A percentile compares a stretch with the other conserved stretches of the same genome.
phyloP scores from a whole-genome alignment of 2,888 invertebrate species.

The Pterostichus niger region DNA sequence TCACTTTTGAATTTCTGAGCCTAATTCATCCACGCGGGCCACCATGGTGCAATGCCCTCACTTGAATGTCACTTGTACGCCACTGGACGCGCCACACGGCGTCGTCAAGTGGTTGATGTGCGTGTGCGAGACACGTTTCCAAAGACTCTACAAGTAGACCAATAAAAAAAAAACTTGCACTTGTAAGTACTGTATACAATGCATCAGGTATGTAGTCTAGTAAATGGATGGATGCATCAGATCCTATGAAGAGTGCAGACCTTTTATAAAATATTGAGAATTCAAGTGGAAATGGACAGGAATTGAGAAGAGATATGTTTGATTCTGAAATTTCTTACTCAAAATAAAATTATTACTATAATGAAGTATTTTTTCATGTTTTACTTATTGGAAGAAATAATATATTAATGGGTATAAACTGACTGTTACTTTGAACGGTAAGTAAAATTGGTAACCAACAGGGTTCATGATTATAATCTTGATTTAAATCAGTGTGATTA shows the following conservation, averaged over 20 bases:
- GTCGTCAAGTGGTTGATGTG: slow-evolving; percentile 3
- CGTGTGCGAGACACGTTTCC: slow-evolving; percentile 2
- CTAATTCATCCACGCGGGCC: no score
- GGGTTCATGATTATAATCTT: no score
- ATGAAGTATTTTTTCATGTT: no score
- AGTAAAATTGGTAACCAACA: no score
- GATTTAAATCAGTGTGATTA: no score
- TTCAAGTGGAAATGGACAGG: not conserved
- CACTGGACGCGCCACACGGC: not conserved
- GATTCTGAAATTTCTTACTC: no score
- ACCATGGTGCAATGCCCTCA: not conserved
- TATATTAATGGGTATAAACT: no score
- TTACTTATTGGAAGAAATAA: no score
- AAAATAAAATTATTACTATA: no score
- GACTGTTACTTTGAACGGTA: no score
- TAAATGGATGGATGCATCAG: not conserved
- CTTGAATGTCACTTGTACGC: not conserved
- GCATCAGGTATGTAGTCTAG: slow-evolving; percentile 5
- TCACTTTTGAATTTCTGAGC: no score
- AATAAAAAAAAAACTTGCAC: slow-evolving; percentile 6
- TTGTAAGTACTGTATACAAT: slow-evolving; percentile 16
- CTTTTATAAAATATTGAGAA: slow-evolving; percentile 2
- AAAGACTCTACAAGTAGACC: slow-evolving; percentile 5
- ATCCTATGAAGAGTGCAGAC: not conserved
- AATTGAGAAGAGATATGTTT: not conserved